Percentiles rank a stretch among this genome's conserved stretches.
phyloP scores from a whole-genome alignment of 2,113 vertebrate genomes.

The Podarcis muralis region DNA sequence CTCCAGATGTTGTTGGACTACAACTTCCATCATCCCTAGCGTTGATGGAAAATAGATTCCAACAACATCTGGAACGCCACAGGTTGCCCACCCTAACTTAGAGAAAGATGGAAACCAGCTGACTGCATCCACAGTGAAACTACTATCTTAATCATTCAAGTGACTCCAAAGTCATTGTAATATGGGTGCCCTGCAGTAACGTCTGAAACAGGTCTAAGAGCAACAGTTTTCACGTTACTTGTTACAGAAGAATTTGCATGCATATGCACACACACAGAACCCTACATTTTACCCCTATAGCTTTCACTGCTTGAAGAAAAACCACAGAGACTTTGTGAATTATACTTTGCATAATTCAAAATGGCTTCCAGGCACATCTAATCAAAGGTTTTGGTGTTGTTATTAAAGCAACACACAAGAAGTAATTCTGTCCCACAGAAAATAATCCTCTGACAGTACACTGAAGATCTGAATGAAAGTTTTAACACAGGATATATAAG shows the following conservation, averaged over 20 bases:
- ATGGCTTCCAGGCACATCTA: neutral
- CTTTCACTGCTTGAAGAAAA: neutral
- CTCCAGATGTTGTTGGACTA: too few relatives aligned
- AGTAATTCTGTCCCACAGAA: neutral
- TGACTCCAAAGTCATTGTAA: neutral
- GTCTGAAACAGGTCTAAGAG: neutral
- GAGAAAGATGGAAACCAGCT: neutral
- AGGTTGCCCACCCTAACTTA: too few relatives aligned
- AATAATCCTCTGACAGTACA: neutral
- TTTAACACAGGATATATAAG: neutral
- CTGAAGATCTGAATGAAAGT: neutral
- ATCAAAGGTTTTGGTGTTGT: neutral
- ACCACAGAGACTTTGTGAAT: neutral
- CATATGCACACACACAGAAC: neutral
- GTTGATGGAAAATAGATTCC: too few relatives aligned
- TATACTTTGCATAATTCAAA: neutral
- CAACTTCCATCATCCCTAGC: too few relatives aligned
- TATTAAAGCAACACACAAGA: neutral
- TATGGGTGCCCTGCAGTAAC: neutral
- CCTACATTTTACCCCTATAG: neutral
- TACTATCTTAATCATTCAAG: neutral
- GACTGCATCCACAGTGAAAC: neutral
- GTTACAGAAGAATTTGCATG: too few relatives aligned
- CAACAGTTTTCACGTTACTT: neutral
- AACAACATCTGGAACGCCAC: too few relatives aligned